Conservation (phyloP, 2,113 vertebrate species). For the Ptyas mucosa region DNA sequence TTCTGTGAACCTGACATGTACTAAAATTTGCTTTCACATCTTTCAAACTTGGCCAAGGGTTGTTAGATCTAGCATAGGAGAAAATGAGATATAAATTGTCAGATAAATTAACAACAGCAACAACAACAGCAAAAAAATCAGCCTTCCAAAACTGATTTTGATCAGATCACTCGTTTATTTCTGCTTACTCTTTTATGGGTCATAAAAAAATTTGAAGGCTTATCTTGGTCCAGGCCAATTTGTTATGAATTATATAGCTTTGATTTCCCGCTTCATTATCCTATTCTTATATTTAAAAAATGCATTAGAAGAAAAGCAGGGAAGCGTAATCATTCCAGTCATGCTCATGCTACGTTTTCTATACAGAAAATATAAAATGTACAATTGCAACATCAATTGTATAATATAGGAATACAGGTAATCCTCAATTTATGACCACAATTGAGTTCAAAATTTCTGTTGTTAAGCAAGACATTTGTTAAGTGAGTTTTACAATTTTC, state of each 20-base stretch:
- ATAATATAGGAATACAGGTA: not conserved
- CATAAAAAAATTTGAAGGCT: not conserved
- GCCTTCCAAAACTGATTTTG: not conserved
- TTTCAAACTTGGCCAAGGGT: not conserved
- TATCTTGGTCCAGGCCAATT: not conserved
- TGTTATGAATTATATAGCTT: not conserved
- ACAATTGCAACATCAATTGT: not conserved
- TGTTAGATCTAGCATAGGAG: not conserved
- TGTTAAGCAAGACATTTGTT: no score
- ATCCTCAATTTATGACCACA: no score
- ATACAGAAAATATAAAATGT: not conserved
- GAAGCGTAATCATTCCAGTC: not conserved
- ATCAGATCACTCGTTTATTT: not conserved
- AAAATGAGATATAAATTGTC: not conserved
- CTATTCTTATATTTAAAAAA: slow-evolving; percentile 17
- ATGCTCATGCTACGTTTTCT: not conserved
- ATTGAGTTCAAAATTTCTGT: no score
- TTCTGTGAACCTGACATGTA: not conserved
- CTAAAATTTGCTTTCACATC: not conserved
- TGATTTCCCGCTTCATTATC: slow-evolving; percentile 9
- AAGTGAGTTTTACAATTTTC: no score
- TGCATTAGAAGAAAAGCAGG: slow-evolving; percentile 20
- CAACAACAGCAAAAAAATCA: not conserved
- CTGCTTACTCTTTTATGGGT: not conserved
- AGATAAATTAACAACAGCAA: not conserved